These are phyloP conservation scores for Capitella teleta DNA, from an alignment of 1,140 invertebrate genomes.

Conservation along the genomic window DNA sequence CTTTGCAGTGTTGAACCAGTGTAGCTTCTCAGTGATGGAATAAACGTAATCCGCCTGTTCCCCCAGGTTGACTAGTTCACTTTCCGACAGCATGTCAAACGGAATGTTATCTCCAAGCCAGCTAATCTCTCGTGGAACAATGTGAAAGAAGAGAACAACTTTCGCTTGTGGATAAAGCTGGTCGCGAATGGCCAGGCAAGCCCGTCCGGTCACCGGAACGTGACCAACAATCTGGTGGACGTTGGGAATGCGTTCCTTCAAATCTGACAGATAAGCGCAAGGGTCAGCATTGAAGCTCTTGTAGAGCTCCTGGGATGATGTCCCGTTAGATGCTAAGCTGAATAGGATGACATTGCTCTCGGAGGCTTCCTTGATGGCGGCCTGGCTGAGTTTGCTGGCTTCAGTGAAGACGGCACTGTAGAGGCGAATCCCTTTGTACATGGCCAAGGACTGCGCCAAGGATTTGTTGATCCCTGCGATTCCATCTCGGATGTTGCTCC, in stretches of 20 bases:
- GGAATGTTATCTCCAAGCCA: conserved; percentile 5
- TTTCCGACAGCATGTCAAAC: not conserved
- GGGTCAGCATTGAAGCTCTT: not conserved
- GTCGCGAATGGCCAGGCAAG: not conserved
- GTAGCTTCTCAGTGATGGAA: conserved; percentile 7
- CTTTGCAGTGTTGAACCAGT: conserved; percentile 8
- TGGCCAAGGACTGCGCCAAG: too few relatives aligned
- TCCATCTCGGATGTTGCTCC: too few relatives aligned
- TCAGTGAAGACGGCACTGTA: too few relatives aligned
- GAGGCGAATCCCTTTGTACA: too few relatives aligned
- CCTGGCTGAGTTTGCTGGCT: too few relatives aligned
- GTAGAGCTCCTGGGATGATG: not conserved
- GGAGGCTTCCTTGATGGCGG: too few relatives aligned
- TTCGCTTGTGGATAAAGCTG: not conserved
- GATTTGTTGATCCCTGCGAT: too few relatives aligned
- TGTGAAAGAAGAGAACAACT: conserved; percentile 12
- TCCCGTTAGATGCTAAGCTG: not conserved
- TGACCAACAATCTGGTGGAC: conserved; percentile 11
- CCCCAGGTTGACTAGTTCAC: conserved; percentile 4
- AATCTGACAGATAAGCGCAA: not conserved
- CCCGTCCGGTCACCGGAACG: conserved; percentile 7
- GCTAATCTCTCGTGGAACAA: conserved; percentile 7
- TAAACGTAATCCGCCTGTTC: conserved; percentile 11
- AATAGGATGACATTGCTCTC: too few relatives aligned
- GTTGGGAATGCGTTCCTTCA: not conserved